Evolutionary conservation across 1,140 invertebrate species (phyloP).

Genomic region (Melipona quadrifasciata): DNA sequence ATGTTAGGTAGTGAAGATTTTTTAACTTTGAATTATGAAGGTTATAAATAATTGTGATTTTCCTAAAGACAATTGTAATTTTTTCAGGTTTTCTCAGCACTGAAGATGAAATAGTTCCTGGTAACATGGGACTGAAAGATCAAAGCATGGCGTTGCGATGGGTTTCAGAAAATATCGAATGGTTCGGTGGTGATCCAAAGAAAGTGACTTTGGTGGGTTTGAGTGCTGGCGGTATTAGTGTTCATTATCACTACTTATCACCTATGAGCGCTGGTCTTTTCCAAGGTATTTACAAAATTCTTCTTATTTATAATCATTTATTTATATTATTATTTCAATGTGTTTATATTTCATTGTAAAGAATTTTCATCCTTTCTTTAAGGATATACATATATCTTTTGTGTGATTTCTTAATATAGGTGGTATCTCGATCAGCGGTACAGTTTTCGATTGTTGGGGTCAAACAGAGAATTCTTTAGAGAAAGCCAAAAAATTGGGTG

Average conservation of each 20-base stretch:
- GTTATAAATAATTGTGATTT: not conserved
- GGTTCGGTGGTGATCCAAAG: conserved; percentile 82
- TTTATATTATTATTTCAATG: not conserved
- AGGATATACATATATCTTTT: too few relatives aligned
- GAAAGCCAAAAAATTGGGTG: conserved; percentile 86
- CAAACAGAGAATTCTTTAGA: conserved; percentile 85
- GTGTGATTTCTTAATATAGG: conserved; percentile 66
- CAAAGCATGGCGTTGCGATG: conserved; percentile 84
- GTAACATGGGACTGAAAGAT: conserved; percentile 85
- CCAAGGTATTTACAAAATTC: conserved; percentile 69
- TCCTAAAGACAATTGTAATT: not conserved
- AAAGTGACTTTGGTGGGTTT: conserved; percentile 81
- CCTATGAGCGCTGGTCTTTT: conserved; percentile 75
- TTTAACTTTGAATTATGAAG: not conserved
- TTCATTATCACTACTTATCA: conserved; percentile 85
- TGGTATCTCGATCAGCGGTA: conserved; percentile 91
- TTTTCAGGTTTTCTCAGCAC: conserved; percentile 82
- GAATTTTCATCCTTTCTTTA: not conserved
- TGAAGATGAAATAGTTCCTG: conserved; percentile 81
- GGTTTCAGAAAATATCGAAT: conserved; percentile 83
- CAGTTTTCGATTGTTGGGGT: conserved; percentile 87
- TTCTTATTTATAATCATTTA: too few relatives aligned
- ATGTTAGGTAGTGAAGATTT: conserved; percentile 79
- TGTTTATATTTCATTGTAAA: not conserved
- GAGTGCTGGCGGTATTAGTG: conserved; percentile 82